Conservation (phyloP, 2,797 vertebrate species). For the Yasuhikotakia modesta region DNA sequence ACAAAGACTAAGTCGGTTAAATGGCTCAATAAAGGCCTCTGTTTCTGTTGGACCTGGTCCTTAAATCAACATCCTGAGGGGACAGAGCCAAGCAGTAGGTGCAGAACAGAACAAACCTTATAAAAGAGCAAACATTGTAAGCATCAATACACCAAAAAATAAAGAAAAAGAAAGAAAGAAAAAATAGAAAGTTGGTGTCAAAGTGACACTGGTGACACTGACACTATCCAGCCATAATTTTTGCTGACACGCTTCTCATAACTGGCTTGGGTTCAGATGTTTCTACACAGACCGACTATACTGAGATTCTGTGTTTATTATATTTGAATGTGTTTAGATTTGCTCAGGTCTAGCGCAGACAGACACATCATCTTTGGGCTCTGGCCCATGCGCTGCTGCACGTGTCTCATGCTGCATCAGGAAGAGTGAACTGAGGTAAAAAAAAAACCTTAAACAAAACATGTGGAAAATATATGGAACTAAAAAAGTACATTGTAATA, state of each 20-base stretch:
- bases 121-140: not conserved
- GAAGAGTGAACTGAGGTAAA: not conserved
- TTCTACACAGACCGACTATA: constrained; percentile 44
- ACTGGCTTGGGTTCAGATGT: constrained; percentile 9
- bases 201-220: not conserved
- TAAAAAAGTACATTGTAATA: no score
- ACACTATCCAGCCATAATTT: constrained; percentile 10
- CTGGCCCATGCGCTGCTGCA: not conserved
- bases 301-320: constrained; percentile 50
- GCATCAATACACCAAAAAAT: not conserved
- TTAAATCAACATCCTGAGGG: constrained; percentile 15
- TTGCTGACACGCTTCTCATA: constrained; percentile 1
- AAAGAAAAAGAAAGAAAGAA: not conserved
- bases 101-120: not conserved
- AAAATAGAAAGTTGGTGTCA: not conserved
- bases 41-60: not conserved
- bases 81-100: not conserved
- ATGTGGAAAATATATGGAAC: not conserved
- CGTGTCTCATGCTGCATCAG: not conserved
- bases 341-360: constrained; percentile 38
- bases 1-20: not conserved
- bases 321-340: constrained; percentile 57
- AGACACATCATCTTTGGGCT: constrained; percentile 26
- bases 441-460: not conserved
- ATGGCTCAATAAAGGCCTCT: not conserved